phyloP scores from a whole-genome alignment of 2,113 vertebrate genomes.

The Eulemur rufifrons region DNA sequence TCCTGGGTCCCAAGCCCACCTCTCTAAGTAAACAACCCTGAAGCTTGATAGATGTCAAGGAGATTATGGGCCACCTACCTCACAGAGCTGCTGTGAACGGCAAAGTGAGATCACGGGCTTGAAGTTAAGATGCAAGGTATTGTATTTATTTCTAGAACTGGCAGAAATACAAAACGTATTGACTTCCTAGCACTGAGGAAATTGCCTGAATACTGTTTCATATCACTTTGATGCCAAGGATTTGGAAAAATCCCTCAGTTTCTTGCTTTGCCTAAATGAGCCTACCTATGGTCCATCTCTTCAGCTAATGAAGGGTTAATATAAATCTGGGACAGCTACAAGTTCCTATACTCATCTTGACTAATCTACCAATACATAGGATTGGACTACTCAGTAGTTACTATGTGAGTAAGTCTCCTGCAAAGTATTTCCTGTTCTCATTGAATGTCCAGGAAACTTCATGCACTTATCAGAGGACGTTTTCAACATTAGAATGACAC shows the following conservation, averaged over 20 bases:
- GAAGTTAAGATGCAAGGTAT: constrained; percentile 50
- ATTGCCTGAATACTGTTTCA: constrained; percentile 30
- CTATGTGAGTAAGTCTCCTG: constrained; percentile 8
- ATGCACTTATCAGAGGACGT: background rate
- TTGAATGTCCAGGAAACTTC: constrained; percentile 15
- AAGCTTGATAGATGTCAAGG: background rate
- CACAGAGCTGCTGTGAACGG: background rate
- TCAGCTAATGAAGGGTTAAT: background rate
- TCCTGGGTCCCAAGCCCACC: background rate
- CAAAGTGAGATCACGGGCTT: constrained; percentile 51
- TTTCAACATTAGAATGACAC: constrained; percentile 22
- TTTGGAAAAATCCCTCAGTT: background rate
- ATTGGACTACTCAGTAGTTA: background rate
- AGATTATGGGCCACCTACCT: background rate
- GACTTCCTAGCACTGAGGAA: constrained; percentile 58
- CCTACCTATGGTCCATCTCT: background rate
- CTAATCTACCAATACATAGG: background rate
- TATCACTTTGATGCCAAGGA: background rate
- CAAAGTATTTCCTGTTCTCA: constrained; percentile 53
- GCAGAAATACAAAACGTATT: constrained; percentile 52
- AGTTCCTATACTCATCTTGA: background rate
- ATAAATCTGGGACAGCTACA: background rate
- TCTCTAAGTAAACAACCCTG: background rate
- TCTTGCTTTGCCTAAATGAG: background rate
- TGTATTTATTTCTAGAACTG: constrained; percentile 73